These are phyloP conservation scores for Arctopsyche grandis DNA, from an alignment of 1,140 invertebrate species.

Conservation along the genomic window DNA sequence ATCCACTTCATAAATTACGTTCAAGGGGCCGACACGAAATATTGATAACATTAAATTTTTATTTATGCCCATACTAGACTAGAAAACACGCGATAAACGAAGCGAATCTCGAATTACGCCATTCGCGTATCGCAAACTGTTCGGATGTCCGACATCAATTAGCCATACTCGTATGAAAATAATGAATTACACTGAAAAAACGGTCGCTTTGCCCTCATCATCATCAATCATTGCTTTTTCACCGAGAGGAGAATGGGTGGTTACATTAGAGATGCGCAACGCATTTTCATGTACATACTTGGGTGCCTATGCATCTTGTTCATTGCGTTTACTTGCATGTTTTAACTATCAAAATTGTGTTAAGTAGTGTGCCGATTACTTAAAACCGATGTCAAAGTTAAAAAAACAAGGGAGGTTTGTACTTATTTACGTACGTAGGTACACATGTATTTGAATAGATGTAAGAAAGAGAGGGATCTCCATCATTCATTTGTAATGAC, in stretches of 20 bases:
- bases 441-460: too few species aligned
- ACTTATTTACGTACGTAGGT: too few species aligned
- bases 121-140: not conserved
- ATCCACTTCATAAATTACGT: slow-evolving; percentile 36
- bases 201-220: not conserved
- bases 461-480: too few species aligned
- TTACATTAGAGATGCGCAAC: not conserved
- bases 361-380: too few species aligned
- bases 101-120: not conserved
- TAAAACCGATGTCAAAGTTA: too few species aligned
- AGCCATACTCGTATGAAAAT: too few species aligned
- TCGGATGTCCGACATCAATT: not conserved
- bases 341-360: too few species aligned
- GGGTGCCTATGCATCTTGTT: too few species aligned
- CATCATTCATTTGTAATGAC: slow-evolving; percentile 27
- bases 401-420: too few species aligned
- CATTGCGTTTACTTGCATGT: not conserved
- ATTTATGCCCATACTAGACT: not conserved
- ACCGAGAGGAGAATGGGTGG: slow-evolving; percentile 1
- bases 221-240: slow-evolving; percentile 9
- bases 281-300: too few species aligned
- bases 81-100: not conserved
- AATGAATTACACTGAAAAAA: not conserved
- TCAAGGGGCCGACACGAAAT: slow-evolving; percentile 16
- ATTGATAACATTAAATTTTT: not conserved